Base-by-base conservation (phyloP, 2,113 vertebrate species). In the Edolisoma coerulescens region DNA sequence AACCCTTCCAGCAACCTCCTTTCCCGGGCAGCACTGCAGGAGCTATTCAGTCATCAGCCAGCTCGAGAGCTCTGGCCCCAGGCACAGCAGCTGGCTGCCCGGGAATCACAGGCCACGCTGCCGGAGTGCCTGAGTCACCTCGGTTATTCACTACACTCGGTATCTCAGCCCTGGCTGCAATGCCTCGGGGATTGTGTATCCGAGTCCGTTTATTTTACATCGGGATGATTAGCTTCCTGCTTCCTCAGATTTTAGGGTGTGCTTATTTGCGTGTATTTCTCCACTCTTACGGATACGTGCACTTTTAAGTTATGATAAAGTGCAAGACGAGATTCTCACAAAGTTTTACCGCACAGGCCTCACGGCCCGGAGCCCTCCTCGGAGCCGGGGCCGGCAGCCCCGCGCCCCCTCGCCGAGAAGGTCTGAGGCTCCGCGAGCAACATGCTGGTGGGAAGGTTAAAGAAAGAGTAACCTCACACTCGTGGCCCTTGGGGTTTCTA, bases 351-450 rank as follows among this genome's bases (percentile, higher is more conserved):
- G 28, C 44, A 1, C 4, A 13, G 39, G 35, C 19, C 39, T 37
- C 6, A 0, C 3, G 1, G 32, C 20, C 17, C 23, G 1, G 26
- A 39, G 41, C n/a, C 11, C 45, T 30, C 9, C 17, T 3, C 6
- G 7, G 19, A 59, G 26, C 21, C 67, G 14, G 19, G 2, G 52
- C 45, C 37, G 17, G 24, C 27, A 37, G 39, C 39, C 10, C 65
- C 13, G 10, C 8, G 3, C 3, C 28, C 22, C 50, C 13, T 4
- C 20, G 10, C 19, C 7, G 10, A 6, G 28, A n/a, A n/a, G 49
- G 56, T 24, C 53, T 5, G 3, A 14, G 49, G 30, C 39, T 59
- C 23, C 0, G 0, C 42, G 22, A 22, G 37, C 30, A 10, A 27
- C 14, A 19, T 1, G 5, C 15, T 6, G 35, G n/a, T 23, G 16